Evolutionary conservation across 2,113 vertebrate genomes (phyloP).

Genomic region (Ondatra zibethicus): DNA sequence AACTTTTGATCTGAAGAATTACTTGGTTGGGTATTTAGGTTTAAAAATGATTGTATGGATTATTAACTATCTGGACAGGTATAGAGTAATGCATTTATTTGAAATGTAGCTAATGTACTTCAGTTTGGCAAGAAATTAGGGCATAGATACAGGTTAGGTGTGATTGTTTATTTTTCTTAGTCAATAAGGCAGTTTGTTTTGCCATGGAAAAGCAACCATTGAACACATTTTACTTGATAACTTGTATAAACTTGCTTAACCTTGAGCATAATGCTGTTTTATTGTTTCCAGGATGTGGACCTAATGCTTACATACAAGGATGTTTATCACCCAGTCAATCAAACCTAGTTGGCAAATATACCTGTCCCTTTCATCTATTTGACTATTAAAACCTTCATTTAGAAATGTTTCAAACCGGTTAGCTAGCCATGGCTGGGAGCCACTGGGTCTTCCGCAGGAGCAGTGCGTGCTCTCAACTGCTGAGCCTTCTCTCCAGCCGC

Average conservation of each 20-base stretch:
- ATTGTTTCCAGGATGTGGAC: constrained; percentile 79
- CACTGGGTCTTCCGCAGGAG: neutral
- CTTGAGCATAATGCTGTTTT: constrained; percentile 51
- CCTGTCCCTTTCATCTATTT: constrained; percentile 14
- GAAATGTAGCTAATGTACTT: constrained; percentile 43
- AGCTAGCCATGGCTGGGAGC: neutral
- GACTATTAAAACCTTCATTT: constrained; percentile 13
- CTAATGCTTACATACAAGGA: constrained; percentile 53
- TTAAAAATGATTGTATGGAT: constrained; percentile 12
- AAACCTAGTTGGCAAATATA: constrained; percentile 52
- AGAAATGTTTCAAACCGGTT: constrained; percentile 42
- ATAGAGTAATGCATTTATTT: constrained; percentile 6
- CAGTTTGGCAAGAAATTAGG: constrained; percentile 56
- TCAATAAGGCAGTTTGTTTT: constrained; percentile 58
- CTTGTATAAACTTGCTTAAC: constrained; percentile 74
- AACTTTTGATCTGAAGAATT: constrained; percentile 17
- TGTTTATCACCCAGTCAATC: constrained; percentile 58
- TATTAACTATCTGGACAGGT: constrained; percentile 46
- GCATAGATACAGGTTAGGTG: constrained; percentile 22
- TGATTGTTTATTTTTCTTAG: constrained; percentile 70
- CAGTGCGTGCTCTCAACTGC: neutral
- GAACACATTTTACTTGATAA: constrained; percentile 65
- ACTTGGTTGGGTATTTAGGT: constrained; percentile 7
- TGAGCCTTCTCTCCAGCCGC: neutral
- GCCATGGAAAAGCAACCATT: constrained; percentile 74